Percentiles rank a stretch among this genome's conserved stretches.
Conservation (phyloP, 2,888 invertebrate genomes). For the Branchipolynoe longqiensis region DNA sequence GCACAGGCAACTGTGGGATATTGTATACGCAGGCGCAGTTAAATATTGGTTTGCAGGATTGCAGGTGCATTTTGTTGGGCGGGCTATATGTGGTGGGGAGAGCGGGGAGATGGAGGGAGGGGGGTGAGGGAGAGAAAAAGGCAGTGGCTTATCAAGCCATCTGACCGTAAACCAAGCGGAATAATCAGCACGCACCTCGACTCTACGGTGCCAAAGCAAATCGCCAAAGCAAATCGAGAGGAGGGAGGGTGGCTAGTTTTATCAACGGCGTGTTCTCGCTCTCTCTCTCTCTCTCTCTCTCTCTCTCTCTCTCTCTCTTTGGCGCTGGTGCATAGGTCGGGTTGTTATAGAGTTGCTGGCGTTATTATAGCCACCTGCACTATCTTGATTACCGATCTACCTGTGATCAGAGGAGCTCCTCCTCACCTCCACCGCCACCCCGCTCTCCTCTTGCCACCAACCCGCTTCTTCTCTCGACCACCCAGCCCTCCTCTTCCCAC, state of each 20-base stretch:
- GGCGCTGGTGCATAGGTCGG: background rate
- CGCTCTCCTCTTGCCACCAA: background rate
- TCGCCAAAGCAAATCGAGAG: slow-evolving; percentile 32
- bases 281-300: slow-evolving; percentile 11
- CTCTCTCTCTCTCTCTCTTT: slow-evolving; percentile 10
- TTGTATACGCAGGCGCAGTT: slow-evolving; percentile 6
- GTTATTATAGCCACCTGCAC: background rate
- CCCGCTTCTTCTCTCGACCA: background rate
- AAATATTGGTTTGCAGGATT: slow-evolving; percentile 41
- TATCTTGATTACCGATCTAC: background rate
- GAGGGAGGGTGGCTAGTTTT: slow-evolving; percentile 15
- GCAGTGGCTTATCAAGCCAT: slow-evolving; percentile 44
- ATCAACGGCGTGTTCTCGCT: slow-evolving; percentile 9
- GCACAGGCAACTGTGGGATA: slow-evolving; percentile 39
- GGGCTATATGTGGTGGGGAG: no score
- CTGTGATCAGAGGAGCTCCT: background rate
- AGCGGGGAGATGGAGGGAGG: no score
- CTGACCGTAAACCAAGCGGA: slow-evolving; percentile 37
- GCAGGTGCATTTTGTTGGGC: slow-evolving; percentile 41
- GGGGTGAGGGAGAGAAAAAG: slow-evolving; percentile 1
- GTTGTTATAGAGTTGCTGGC: background rate
- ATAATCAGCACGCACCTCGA: slow-evolving; percentile 23
- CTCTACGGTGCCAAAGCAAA: slow-evolving; percentile 31
- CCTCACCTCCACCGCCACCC: background rate
- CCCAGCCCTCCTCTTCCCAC: no score